These are phyloP conservation scores for Neosalanx taihuensis DNA, from an alignment of 2,797 vertebrate genomes.

Conservation along the genomic window DNA sequence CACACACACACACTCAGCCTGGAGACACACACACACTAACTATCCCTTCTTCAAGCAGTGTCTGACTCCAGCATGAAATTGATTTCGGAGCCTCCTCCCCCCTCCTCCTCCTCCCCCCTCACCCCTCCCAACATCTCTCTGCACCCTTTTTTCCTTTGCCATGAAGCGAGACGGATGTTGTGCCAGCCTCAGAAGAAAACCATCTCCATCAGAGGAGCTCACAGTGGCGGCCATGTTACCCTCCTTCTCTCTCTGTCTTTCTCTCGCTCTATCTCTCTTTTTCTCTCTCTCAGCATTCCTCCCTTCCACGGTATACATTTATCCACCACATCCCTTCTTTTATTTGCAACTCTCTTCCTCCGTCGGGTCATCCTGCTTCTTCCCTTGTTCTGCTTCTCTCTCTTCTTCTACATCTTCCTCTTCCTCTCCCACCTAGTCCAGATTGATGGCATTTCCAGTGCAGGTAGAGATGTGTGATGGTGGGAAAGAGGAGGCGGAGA, in stretches of 20 bases:
- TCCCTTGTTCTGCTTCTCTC: neutral
- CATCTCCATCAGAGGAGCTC: constrained; percentile 21
- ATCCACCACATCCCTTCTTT: neutral
- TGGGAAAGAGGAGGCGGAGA: constrained; percentile 46
- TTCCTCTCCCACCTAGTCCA: constrained; percentile 65
- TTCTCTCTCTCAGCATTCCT: constrained; percentile 11
- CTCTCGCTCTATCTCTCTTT: constrained; percentile 1
- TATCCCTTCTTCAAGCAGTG: constrained; percentile 56
- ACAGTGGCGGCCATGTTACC: neutral
- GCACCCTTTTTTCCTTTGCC: constrained; percentile 61
- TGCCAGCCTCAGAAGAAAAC: constrained; percentile 59
- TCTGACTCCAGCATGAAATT: constrained; percentile 75
- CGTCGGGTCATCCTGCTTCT: neutral
- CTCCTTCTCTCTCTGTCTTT: constrained; percentile 16
- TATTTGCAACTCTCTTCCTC: no score
- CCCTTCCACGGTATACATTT: constrained; percentile 10
- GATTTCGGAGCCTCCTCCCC: constrained; percentile 61
- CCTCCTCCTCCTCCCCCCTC: constrained; percentile 30
- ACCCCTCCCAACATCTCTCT: constrained; percentile 39
- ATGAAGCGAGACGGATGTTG: constrained; percentile 66
- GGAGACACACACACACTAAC: constrained; percentile 36
- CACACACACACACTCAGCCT: constrained; percentile 27
- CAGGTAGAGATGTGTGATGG: constrained; percentile 38
- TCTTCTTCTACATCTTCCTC: neutral
- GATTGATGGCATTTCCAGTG: constrained; percentile 74